phyloP scores from a whole-genome alignment of 2,797 vertebrate species.

The Coluber constrictor region DNA sequence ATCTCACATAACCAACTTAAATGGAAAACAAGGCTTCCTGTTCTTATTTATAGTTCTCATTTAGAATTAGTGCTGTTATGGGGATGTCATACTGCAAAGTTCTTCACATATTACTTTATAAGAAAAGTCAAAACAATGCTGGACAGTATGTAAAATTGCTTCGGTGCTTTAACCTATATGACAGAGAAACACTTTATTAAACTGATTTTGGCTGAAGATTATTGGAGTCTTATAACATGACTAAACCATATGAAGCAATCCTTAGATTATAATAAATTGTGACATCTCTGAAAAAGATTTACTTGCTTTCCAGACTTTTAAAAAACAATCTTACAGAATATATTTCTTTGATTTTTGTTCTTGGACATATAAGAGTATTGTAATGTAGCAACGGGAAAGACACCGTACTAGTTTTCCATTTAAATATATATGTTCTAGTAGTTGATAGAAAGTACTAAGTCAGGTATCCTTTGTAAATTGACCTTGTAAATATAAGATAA shows the following conservation, averaged over 20 bases:
- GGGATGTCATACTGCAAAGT: not conserved
- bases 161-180: not conserved
- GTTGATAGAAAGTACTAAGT: slow-evolving; percentile 10
- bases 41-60: not conserved
- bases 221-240: not conserved
- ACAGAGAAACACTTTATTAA: not conserved
- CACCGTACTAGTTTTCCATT: not conserved
- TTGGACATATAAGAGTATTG: not conserved
- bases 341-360: not conserved
- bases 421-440: not conserved
- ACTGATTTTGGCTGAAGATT: not conserved
- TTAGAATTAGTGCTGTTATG: not conserved
- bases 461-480: slow-evolving; percentile 4
- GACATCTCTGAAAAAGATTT: not conserved
- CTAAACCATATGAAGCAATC: slow-evolving; percentile 9
- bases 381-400: not conserved
- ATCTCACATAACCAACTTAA: not conserved
- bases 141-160: not conserved
- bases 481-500: slow-evolving; percentile 14
- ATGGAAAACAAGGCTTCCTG: not conserved
- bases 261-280: not conserved
- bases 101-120: not conserved
- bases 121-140: not conserved
- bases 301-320: not conserved
- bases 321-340: not conserved